Evolutionary conservation across 2,888 invertebrate genomes (phyloP).

Genomic region (Pollenia griseotomentosa): DNA sequence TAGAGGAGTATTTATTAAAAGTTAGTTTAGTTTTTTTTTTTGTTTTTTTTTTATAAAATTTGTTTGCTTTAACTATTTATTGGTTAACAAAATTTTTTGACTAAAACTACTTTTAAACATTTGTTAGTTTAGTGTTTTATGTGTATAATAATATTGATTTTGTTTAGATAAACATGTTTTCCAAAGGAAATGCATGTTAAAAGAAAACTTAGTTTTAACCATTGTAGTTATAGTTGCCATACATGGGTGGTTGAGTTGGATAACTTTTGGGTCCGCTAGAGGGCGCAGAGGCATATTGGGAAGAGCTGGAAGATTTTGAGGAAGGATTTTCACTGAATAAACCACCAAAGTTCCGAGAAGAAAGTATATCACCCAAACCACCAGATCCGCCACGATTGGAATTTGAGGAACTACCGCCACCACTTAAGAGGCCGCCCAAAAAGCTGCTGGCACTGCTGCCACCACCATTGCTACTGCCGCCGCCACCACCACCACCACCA

Average conservation of each 20-base stretch:
- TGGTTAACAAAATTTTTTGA: constrained; percentile 32
- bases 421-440: constrained; percentile 75
- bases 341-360: constrained; percentile 82
- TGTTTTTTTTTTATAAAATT: constrained; percentile 20
- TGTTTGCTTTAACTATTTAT: constrained; percentile 29
- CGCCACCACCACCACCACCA: constrained; percentile 75
- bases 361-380: constrained; percentile 80
- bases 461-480: constrained; percentile 66
- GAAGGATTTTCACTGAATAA: constrained; percentile 83
- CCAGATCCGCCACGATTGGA: constrained; percentile 74
- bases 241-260: constrained; percentile 82
- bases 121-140: constrained; percentile 44
- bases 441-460: constrained; percentile 74
- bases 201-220: constrained; percentile 29
- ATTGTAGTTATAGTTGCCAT: constrained; percentile 76
- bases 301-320: constrained; percentile 71
- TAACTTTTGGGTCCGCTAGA: constrained; percentile 79
- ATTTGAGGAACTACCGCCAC: constrained; percentile 70
- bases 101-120: constrained; percentile 58
- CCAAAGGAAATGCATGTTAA: background rate
- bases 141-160: constrained; percentile 10
- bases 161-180: constrained; percentile 5
- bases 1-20: constrained; percentile 4
- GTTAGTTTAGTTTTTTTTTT: background rate
- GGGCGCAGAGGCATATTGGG: constrained; percentile 71